Evolutionary conservation across 2,113 vertebrate species (phyloP), one percentile per base, ranked within the genome.

Genomic region (Formicarius rufipectus): DNA sequence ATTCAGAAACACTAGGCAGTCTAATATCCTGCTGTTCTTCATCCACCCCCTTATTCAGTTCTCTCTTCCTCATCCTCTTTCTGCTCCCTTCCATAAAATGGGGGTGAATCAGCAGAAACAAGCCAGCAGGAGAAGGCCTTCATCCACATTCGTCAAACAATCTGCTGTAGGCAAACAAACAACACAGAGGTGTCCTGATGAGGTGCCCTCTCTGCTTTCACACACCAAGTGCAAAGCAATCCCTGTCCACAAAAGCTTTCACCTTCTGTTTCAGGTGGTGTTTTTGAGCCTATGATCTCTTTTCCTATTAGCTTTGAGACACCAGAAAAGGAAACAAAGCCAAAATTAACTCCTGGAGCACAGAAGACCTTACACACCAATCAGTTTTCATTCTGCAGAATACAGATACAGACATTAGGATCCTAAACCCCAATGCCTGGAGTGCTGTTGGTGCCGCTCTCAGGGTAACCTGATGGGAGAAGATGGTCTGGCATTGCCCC

Each of bases 1-100:
- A 63, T 93, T 96, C 88, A 64, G 55, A 96, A 97, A 81, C 95
- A 94, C 90, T 75, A 96, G 92, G 96, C 90, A 95, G 89, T 73
- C 95, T 94, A 11, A 63, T 86, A 93, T 15, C 96, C 95, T 45
- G 88, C 93, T 96, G 92, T 87, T 96, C 90, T 93, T 84, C 86
- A 93, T 74, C 64, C 92, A 74, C 19, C 44, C 83, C 27, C 27
- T 90, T 59, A 20, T 56, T 95, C 59, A 53, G 66, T 64, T 82
- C 45, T 86, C 13, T 72, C 60, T 55, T 95, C 81, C 89, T 94
- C 76, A 42, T 90, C 90, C 52, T 96, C 90, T 39, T 78, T 87
- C 76, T 87, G 69, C 56, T 95, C 40, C 73, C 53, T 49, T 81
- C 92, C 0, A 0, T 84, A 45, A 84, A 82, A 66, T 31, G 47